phyloP scores from a whole-genome alignment of 1,140 invertebrate species.

The Penaeus chinensis region DNA sequence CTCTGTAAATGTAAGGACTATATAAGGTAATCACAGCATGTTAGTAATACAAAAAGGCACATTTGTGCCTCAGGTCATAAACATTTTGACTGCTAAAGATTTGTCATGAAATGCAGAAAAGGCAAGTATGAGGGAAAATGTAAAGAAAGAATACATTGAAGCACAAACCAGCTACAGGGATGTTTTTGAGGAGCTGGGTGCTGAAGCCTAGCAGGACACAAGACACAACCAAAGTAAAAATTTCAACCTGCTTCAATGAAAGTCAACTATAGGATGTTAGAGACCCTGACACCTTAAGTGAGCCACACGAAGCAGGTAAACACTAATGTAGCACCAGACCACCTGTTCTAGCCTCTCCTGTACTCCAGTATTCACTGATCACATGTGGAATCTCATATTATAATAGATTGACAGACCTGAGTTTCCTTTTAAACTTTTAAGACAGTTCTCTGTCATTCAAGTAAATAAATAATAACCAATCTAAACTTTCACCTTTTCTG shows the following conservation, averaged over 20 bases:
- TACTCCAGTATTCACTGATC: conserved; percentile 27
- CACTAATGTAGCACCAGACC: conserved; percentile 51
- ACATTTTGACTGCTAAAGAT: conserved; percentile 50
- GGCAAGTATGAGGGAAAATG: conserved; percentile 20
- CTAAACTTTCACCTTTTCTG: too few species aligned
- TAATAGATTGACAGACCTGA: too few species aligned
- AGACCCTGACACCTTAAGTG: too few species aligned
- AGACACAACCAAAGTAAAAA: conserved; percentile 57
- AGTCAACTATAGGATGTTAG: too few species aligned
- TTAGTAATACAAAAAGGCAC: conserved; percentile 53
- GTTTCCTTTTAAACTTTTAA: too few species aligned
- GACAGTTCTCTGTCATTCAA: too few species aligned
- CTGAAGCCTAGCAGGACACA: conserved; percentile 27
- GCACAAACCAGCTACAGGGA: conserved; percentile 1
- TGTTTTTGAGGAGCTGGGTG: conserved; percentile 4
- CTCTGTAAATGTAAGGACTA: conserved; percentile 60
- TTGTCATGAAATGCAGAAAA: conserved; percentile 49
- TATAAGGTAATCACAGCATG: conserved; percentile 62
- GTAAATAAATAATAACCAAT: too few species aligned
- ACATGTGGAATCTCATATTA: too few species aligned
- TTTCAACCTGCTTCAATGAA: conserved; percentile 13
- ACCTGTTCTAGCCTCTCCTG: conserved; percentile 54
- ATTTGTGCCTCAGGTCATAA: conserved; percentile 50
- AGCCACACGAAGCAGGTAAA: conserved; percentile 8
- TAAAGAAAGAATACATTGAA: conserved; percentile 33